Evolutionary conservation across 2,113 vertebrate genomes (phyloP).

Genomic region (Lampris megalopsis): DNA sequence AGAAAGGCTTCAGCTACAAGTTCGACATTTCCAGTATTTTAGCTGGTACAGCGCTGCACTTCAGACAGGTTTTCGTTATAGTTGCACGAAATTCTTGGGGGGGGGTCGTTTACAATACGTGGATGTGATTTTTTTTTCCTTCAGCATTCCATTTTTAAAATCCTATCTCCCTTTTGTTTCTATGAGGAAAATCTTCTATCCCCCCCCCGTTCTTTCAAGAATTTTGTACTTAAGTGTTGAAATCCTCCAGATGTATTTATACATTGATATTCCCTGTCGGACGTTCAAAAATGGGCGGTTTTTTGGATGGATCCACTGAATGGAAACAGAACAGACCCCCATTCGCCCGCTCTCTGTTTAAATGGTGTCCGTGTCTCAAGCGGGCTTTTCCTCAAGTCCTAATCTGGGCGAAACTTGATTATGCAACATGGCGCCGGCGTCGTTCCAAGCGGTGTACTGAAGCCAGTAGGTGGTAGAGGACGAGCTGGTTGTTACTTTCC

Average conservation of each 20-base stretch:
- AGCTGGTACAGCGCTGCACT: too few relatives aligned
- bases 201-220: background rate
- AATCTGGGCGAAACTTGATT: slow-evolving; percentile 68
- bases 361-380: slow-evolving; percentile 55
- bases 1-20: too few relatives aligned
- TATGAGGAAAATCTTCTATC: background rate
- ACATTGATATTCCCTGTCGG: too few relatives aligned
- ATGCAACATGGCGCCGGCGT: slow-evolving; percentile 75
- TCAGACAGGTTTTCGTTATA: too few relatives aligned
- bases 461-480: slow-evolving; percentile 13
- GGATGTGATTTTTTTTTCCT: too few relatives aligned
- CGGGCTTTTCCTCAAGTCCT: slow-evolving; percentile 53
- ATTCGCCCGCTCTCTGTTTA: slow-evolving; percentile 24
- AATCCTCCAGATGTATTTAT: background rate
- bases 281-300: background rate
- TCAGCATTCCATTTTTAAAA: too few relatives aligned
- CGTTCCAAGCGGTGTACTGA: slow-evolving; percentile 48
- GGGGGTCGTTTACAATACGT: too few relatives aligned
- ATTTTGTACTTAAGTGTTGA: background rate
- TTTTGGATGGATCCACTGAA: background rate
- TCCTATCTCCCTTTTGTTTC: too few relatives aligned
- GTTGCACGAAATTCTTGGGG: too few relatives aligned
- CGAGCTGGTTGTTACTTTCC: slow-evolving; percentile 25
- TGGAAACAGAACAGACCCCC: slow-evolving; percentile 24
- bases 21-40: too few relatives aligned